Percentiles rank a stretch among this genome's conserved stretches.
These are phyloP conservation scores for Drosophila kikkawai DNA, from an alignment of 1,140 invertebrate genomes.

Conservation along the genomic window DNA sequence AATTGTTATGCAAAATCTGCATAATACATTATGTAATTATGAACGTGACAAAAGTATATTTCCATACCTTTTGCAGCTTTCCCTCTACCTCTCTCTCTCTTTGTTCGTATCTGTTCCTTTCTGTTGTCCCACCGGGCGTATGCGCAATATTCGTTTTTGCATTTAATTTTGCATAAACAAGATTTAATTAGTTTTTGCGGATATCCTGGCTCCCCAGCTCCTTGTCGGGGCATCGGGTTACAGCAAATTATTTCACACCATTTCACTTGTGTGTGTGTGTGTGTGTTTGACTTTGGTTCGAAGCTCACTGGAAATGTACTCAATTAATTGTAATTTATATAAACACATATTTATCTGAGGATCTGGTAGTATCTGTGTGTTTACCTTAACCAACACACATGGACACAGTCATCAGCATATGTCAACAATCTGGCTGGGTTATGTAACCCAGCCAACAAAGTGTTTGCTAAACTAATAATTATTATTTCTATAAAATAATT, in stretches of 20 bases:
- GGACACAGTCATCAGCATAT: conserved; percentile 47
- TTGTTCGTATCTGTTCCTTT: background rate
- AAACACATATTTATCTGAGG: conserved; percentile 21
- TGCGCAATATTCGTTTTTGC: conserved; percentile 58
- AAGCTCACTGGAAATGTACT: conserved; percentile 44
- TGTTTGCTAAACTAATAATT: conserved; percentile 5
- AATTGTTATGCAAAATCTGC: conserved; percentile 81
- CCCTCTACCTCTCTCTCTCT: background rate
- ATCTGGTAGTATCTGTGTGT: conserved; percentile 14
- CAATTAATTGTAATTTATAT: conserved; percentile 79
- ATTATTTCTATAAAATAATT: too few species aligned
- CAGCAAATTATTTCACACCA: conserved; percentile 71
- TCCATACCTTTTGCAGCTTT: background rate
- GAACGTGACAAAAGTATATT: conserved; percentile 75
- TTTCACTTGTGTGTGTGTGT: conserved; percentile 53
- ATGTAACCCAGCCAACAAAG: conserved; percentile 26
- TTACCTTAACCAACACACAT: conserved; percentile 15
- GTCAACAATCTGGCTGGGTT: conserved; percentile 39
- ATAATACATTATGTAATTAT: conserved; percentile 83
- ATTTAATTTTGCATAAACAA: conserved; percentile 62
- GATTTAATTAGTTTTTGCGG: conserved; percentile 63
- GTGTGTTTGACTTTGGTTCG: conserved; percentile 49
- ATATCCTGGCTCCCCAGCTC: conserved; percentile 31
- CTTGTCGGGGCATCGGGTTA: conserved; percentile 17
- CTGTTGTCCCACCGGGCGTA: conserved; percentile 39